Percentiles rank a stretch among this genome's conserved stretches.
Conservation (phyloP, 2,113 vertebrate species). For the Myotis yumanensis region DNA sequence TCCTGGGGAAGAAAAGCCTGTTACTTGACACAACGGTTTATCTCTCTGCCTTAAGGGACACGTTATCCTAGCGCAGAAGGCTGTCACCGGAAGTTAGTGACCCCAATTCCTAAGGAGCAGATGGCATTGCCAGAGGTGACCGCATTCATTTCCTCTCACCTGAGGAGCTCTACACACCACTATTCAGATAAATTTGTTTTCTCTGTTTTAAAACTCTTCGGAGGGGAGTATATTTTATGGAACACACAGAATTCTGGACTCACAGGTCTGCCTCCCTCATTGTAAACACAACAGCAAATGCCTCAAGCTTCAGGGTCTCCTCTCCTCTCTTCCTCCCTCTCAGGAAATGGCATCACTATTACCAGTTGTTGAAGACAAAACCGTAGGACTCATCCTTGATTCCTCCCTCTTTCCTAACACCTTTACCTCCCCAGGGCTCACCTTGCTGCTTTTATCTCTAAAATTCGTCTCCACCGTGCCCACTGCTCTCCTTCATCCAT, state of each 20-base stretch:
- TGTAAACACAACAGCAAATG: neutral
- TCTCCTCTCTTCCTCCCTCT: neutral
- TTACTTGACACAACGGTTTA: neutral
- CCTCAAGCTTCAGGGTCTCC: too few species aligned
- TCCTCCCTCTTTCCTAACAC: neutral
- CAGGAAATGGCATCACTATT: neutral
- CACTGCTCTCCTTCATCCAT: accelerated
- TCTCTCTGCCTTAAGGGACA: neutral
- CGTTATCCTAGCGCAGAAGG: neutral
- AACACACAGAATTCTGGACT: neutral
- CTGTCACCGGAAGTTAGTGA: neutral
- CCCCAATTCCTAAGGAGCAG: neutral
- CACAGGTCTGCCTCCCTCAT: neutral
- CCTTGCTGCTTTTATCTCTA: neutral
- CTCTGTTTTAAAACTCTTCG: neutral
- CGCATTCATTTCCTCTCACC: neutral
- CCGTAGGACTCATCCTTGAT: accelerated
- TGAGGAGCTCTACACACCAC: neutral
- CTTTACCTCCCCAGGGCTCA: accelerated
- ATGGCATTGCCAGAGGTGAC: neutral
- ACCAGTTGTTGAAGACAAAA: neutral
- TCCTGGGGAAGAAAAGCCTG: neutral
- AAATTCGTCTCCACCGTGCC: neutral
- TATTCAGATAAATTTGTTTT: neutral
- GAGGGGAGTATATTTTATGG: neutral